Conservation (phyloP, 2,888 invertebrate species). For the Drosophila barbarae region DNA sequence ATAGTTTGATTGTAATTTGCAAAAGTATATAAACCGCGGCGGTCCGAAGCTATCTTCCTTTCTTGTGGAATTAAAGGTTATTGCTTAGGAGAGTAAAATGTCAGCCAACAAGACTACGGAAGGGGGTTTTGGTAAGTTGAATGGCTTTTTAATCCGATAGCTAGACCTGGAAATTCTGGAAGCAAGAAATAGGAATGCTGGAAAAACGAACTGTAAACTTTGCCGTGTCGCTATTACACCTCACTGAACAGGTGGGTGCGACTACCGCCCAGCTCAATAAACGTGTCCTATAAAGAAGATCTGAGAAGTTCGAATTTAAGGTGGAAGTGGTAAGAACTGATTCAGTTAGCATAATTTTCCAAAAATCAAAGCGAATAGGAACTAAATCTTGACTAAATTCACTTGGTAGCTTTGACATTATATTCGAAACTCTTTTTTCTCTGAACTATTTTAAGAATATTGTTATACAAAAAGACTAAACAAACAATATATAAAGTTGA, state of each 20-base stretch:
- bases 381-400: no score
- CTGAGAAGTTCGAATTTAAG: not conserved
- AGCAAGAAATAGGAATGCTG: conserved; percentile 1
- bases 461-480: not conserved
- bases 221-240: no score
- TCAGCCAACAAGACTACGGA: no score
- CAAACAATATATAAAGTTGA: not conserved
- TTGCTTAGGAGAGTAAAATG: not conserved
- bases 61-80: not conserved
- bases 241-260: conserved; percentile 2
- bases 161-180: not conserved
- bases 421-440: not conserved
- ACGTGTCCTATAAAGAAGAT: not conserved
- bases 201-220: not conserved
- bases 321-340: not conserved
- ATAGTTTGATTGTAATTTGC: no score
- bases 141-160: not conserved
- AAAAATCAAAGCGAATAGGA: not conserved
- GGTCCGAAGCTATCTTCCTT: no score
- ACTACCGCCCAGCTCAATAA: conserved; percentile 5
- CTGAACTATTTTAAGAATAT: not conserved
- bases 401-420: not conserved
- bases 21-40: no score
- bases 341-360: not conserved
- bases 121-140: not conserved